Evolutionary conservation across 2,113 vertebrate genomes (phyloP).

Genomic region (Corythornis vintsioides): DNA sequence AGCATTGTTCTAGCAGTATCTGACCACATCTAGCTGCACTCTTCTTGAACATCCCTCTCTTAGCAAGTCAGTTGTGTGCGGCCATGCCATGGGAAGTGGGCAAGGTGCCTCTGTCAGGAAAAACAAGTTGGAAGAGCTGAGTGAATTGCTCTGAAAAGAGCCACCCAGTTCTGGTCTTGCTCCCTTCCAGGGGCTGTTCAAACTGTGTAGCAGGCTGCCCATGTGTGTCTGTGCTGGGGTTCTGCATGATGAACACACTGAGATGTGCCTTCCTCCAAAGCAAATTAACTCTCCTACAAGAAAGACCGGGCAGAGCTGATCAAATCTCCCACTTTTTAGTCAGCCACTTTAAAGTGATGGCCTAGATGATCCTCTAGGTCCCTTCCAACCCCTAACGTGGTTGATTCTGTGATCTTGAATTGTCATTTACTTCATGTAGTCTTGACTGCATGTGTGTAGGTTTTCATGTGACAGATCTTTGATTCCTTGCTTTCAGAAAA

Average conservation of each 20-base stretch:
- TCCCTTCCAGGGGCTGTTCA: not conserved
- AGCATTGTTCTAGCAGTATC: not conserved
- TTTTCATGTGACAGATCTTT: not conserved
- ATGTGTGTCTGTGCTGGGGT: accelerated
- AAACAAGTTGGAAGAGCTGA: not conserved
- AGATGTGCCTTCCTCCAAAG: not conserved
- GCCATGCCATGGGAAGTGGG: not conserved
- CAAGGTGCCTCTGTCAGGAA: not conserved
- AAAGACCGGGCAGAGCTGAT: no score
- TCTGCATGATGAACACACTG: not conserved
- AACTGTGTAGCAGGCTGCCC: not conserved
- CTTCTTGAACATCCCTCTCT: not conserved
- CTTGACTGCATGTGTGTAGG: not conserved
- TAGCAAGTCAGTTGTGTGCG: not conserved
- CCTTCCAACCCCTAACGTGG: no score
- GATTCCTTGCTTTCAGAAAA: not conserved
- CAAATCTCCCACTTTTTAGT: not conserved
- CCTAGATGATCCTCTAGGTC: no score
- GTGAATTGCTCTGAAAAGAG: not conserved
- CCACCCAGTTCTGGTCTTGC: not conserved
- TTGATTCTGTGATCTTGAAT: not conserved
- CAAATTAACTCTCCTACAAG: not conserved
- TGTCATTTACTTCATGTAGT: not conserved
- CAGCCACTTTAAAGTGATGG: not conserved
- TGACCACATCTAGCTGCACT: accelerated